Base-by-base conservation (phyloP, 2,888 invertebrate genomes). In the Alcis repandata region DNA sequence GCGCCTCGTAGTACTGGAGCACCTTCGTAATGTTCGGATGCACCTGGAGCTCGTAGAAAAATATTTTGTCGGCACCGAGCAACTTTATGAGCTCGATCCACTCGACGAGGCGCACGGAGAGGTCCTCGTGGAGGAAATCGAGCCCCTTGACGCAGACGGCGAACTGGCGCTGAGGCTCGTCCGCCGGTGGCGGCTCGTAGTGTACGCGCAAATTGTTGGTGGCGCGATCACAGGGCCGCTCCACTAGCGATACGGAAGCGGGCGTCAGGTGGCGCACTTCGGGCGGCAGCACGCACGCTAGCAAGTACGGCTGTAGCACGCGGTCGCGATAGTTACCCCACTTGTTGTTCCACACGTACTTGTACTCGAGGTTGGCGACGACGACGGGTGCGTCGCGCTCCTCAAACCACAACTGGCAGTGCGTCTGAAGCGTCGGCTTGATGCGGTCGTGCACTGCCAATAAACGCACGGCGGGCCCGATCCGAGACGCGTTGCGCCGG, bases 251-350 rank as follows among this genome's bases (percentile, higher is more conserved):
- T 19, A 98, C 97, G 6, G 97, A 97, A 19, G 96, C 96, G 1
- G 98, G 98, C 17, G 96, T 95, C 15, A 96, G 94, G 64, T 95
- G 94, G 59, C 95, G 95, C 85, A 96, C 96, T 17, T 95, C 95
- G 69, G 95, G 94, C 0, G 98, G 98, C 75, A 98, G 95, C 82
- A 97, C 96, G 88, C 98, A 98, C 19, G 98, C 97, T 71, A 97
- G 96, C 75, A 98, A 94, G 86, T 98, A 98, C 0, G 98, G 98
- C 90, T 98, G 98, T 85, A 98, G 97, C 71, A 98, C 96, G 58
- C 96, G 96, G 87, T 98, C 97, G 83, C 97, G 97, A 90, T 98
- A 98, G 90, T 98, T 98, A 65, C 98, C 98, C 98, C 98, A 98
- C 88, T 98, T 98, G 78, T 96, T 96, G 87, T 97, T 97, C 98